Base-by-base conservation (phyloP, 2,888 invertebrate genomes). In the Acleris sparsana region DNA sequence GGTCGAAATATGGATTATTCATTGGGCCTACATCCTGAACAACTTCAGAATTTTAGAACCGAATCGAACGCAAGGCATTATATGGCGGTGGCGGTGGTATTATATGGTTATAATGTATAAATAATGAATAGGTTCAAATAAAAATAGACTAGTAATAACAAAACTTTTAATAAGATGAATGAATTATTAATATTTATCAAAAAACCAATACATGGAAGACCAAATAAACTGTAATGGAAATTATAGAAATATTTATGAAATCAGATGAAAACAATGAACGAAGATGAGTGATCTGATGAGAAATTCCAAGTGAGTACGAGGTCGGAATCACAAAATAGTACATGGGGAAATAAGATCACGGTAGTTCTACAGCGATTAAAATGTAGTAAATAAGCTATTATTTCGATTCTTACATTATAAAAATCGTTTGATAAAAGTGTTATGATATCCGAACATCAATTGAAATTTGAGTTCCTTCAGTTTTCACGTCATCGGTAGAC, bases 151-250 rank as follows among this genome's bases (percentile, higher is more conserved):
- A 55, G 53, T 44, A 20, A 43, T 60, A 64, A 61, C 65, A 55
- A 56, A 55, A 52, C 18, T 46, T 65, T 65, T 65, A 65, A 56
- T 65, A 51, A 65, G 29, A 65, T 61, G 55, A 61, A 65, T 62
- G 62, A 55, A 39, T 52, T 55, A 62, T 55, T 56, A 52, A 56
- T 60, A 60, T 44, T 51, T 55, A 64, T 64, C 64, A 60, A 46
- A 48, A 65, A 65, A 65, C 51, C 65, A 65, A 56, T 61, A 65
- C 55, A 61, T 61, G 49, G 18, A 58, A 61, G 46, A 62, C 60
- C 65, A 56, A 61, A 61, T 56, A 61, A 53, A 53, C 16, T 57
- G 22, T 25, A 66, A 44, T 60, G 46, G 48, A 39, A 57, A 57
- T 66, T 20, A 51, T 56, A 56, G 29, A 4, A 44, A 44, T 17